These are phyloP conservation scores for Onychomys arenicola DNA, from an alignment of 2,797 vertebrate species.

Conservation along the genomic window DNA sequence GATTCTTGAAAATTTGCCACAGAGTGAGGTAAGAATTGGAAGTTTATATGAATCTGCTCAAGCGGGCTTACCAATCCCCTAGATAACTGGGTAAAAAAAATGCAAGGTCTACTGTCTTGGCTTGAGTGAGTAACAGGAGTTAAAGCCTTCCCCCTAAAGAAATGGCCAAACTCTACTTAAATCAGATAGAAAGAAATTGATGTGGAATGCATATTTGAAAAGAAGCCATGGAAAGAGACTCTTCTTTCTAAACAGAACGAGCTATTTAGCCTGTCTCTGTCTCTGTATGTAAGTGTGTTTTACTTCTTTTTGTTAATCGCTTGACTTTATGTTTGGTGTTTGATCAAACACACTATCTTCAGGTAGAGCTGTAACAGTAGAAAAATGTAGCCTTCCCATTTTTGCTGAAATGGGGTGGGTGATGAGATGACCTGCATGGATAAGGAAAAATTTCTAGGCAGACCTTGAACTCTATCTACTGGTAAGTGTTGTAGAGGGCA, in stretches of 20 bases:
- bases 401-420: not conserved
- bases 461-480: not conserved
- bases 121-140: not conserved
- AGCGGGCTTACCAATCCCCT: not conserved
- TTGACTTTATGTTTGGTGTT: not conserved
- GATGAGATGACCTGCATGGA: not conserved
- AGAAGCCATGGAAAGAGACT: no score
- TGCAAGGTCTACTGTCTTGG: not conserved
- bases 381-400: not conserved
- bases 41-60: not conserved
- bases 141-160: not conserved
- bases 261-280: not conserved
- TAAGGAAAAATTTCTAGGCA: not conserved
- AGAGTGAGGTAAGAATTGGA: not conserved
- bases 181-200: not conserved
- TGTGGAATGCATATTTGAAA: not conserved
- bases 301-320: not conserved
- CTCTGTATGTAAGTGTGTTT: not conserved
- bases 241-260: no score
- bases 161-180: not conserved
- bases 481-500: not conserved
- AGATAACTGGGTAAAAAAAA: not conserved
- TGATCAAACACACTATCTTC: not conserved
- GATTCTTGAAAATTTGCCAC: not conserved
- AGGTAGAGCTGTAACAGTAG: not conserved